These are phyloP conservation scores for Pocillopora grandis DNA, from an alignment of 92 coral and sea anemone species.

Conservation along the genomic window DNA sequence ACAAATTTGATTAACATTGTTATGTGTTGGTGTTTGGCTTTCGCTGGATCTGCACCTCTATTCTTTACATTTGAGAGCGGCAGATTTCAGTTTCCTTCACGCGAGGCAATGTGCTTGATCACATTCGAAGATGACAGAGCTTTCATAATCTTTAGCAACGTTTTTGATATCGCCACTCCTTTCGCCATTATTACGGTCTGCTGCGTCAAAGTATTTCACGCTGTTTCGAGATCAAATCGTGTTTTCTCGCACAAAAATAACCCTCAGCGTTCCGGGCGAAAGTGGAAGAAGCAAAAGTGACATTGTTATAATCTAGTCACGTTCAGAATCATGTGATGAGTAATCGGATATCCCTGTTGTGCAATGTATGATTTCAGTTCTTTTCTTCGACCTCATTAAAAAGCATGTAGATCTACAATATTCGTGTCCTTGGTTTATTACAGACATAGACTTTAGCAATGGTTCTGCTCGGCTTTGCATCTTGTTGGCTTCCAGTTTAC, in stretches of 20 bases:
- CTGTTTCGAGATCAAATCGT: slow-evolving; percentile 35
- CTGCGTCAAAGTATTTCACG: slow-evolving; percentile 42
- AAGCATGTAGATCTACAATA: too few relatives aligned
- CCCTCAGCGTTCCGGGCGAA: slow-evolving; percentile 43
- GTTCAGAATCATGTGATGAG: too few relatives aligned
- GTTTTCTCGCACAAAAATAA: slow-evolving; percentile 25
- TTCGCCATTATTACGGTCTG: slow-evolving; percentile 31
- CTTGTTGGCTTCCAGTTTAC: too few relatives aligned
- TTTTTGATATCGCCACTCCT: slow-evolving; percentile 28
- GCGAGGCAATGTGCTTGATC: slow-evolving; percentile 46
- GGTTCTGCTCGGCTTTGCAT: too few relatives aligned
- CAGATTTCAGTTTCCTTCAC: slow-evolving; percentile 28
- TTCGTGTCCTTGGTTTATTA: too few relatives aligned
- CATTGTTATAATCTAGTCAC: slow-evolving; percentile 1
- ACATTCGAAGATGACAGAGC: slow-evolving; percentile 21
- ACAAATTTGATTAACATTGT: too few relatives aligned
- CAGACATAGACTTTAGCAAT: neutral
- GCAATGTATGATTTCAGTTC: too few relatives aligned
- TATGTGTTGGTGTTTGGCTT: neutral
- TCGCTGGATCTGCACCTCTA: slow-evolving; percentile 20
- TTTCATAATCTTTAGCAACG: slow-evolving; percentile 18
- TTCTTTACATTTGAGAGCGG: neutral
- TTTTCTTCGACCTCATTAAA: too few relatives aligned
- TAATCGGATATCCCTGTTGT: too few relatives aligned
- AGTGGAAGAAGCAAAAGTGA: slow-evolving; percentile 72